Base-by-base conservation (phyloP, 2,113 vertebrate species). In the Potamarius usumacintae region DNA sequence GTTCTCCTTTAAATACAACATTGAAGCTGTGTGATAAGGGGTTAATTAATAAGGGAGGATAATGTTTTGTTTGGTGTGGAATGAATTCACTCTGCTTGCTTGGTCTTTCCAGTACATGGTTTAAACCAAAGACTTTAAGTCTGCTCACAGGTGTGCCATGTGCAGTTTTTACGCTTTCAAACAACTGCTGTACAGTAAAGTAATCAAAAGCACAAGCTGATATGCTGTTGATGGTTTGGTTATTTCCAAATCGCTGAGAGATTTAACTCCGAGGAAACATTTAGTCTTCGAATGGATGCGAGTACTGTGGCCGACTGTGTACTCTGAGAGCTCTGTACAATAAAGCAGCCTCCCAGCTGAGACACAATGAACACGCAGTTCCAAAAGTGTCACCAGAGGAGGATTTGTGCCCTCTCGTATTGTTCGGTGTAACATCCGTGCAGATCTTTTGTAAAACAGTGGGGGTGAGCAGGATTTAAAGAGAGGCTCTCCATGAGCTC, bases 381-480 rank as follows among this genome's bases (percentile, higher is more conserved):
- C 87, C 82, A 82, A 42, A 82, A 74, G 82, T 87, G 80, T 69
- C 80, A 86, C 25, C 77, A 52, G 82, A 87, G 82, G 89, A 90
- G 85, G 88, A 85, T 82, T 89, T 83, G 83, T 77, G 83, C 57
- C 67, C 87, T 85, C 86, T 80, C 15, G 84, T 74, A 83, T 69
- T 67, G 87, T 88, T 88, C 87, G 78, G 79, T 63, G 60, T 83
- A 89, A 86, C 90, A 87, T 86, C 78, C 65, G 77, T 84, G 88
- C 79, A 57, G 82, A 86, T 80, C 85, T 77, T 81, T 82, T 89
- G 83, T 86, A 84, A 80, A 57, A 85, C 71, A 79, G 82, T 14
- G 86, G 83, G 85, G 55, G 72, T 27, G 81, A 7, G 82, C 14
- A 34, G 67, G 79, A 88, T 65, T 77, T 65, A 62, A 55, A 55